Percentiles rank a stretch among this genome's conserved stretches.
Conservation (phyloP, 1,140 invertebrate genomes). For the Eriosoma lanigerum region DNA sequence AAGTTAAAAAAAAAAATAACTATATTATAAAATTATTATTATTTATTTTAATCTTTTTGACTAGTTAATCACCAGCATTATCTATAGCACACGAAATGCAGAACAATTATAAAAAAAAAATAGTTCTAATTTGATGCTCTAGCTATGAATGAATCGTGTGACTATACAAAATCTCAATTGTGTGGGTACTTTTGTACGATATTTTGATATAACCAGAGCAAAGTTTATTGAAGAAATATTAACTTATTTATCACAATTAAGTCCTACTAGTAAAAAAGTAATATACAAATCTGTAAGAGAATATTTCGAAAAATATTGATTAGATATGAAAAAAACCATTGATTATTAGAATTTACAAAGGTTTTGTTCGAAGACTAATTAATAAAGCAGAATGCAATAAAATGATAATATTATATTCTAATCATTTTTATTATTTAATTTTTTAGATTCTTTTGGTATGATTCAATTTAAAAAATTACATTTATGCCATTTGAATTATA, state of each 20-base stretch:
- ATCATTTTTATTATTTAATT: no score
- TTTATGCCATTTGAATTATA: no score
- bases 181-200: constrained; percentile 35
- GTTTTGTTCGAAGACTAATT: constrained; percentile 33
- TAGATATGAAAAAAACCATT: constrained; percentile 24
- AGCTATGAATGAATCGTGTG: constrained; percentile 38
- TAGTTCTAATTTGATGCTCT: constrained; percentile 24
- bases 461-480: no score
- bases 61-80: no score
- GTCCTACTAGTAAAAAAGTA: constrained; percentile 11
- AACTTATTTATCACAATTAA: constrained; percentile 21
- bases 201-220: constrained; percentile 22
- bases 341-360: constrained; percentile 31
- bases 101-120: constrained; percentile 19
- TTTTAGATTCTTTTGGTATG: no score
- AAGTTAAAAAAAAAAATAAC: no score
- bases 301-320: constrained; percentile 34
- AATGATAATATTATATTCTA: constrained; percentile 10
- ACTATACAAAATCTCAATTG: constrained; percentile 4
- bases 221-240: constrained; percentile 38
- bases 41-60: no score
- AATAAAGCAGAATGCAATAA: constrained; percentile 11
- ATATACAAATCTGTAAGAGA: constrained; percentile 22
- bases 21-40: no score
- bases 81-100: constrained; percentile 27